These are phyloP conservation scores for Notothenia coriiceps DNA, from an alignment of 2,113 vertebrate genomes.

Conservation along the genomic window DNA sequence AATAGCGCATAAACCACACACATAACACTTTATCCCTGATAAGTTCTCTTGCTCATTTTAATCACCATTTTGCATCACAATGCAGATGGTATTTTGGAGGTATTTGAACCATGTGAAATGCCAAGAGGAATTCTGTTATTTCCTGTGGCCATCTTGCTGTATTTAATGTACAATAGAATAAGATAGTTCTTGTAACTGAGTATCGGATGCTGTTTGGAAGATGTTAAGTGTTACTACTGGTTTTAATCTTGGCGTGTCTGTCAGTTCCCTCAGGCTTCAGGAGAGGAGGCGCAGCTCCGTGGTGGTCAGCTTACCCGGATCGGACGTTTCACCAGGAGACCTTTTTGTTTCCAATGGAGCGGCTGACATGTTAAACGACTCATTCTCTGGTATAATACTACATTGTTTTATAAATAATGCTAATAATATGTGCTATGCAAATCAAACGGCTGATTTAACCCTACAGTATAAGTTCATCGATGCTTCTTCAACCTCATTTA, in stretches of 20 bases:
- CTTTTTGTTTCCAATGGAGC: slow-evolving; percentile 88
- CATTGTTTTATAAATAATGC: not conserved
- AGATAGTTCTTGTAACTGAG: not conserved
- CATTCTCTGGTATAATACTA: slow-evolving; percentile 70
- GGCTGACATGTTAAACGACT: slow-evolving; percentile 82
- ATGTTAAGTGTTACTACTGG: not conserved
- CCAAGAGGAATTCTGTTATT: slow-evolving; percentile 76
- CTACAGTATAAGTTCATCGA: not conserved
- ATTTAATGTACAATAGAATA: slow-evolving; percentile 6
- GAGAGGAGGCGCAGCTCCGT: slow-evolving; percentile 88
- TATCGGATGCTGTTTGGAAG: slow-evolving; percentile 8
- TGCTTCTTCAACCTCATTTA: not conserved
- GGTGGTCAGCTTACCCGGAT: slow-evolving; percentile 88
- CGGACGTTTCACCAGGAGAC: slow-evolving; percentile 91
- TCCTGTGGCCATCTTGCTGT: slow-evolving; percentile 43
- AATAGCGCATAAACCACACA: slow-evolving; percentile 45
- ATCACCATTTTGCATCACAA: slow-evolving; percentile 54
- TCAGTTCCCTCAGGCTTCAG: slow-evolving; percentile 71
- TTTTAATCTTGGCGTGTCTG: not conserved
- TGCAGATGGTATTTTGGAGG: slow-evolving; percentile 63
- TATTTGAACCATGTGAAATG: slow-evolving; percentile 64
- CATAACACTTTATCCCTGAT: slow-evolving; percentile 46
- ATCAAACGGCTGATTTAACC: not conserved
- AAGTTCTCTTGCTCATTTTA: slow-evolving; percentile 42
- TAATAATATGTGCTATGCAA: not conserved